Evolutionary conservation across 2,888 invertebrate species (phyloP), one percentile per base, ranked within the genome.

Genomic region (Therioaphis trifolii): DNA sequence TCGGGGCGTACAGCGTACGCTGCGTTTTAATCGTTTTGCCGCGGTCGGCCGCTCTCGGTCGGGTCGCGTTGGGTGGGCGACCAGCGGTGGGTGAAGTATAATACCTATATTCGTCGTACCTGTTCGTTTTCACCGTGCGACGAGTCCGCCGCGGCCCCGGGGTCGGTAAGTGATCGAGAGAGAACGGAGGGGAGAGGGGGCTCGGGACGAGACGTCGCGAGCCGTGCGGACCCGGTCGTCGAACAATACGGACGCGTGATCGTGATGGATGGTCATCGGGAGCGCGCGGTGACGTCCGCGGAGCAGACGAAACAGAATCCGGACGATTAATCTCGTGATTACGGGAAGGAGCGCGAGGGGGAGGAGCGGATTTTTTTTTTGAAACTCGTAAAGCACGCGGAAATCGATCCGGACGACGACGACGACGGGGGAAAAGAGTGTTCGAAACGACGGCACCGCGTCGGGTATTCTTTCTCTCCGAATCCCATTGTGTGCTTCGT

Each of bases 301-400:
- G 2, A 35, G 35, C 35, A 7, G 7, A n/a, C n/a, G 4, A 71
- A 71, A 35, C 3, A 71, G 68, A 68, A 68, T 40, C 40, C 40
- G 21, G 68, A 68, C 68, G 68, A 68, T 68, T 68, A 68, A 68
- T 68, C n/a, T n/a, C 68, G 68, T 68, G 40, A 68, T 68, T 68
- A 68, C 40, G 40, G 40, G 35, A 35, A 35, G 35, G 35, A 7
- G 35, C 3, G 35, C 4, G 35, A 35, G 35, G 35, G 35, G 35
- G 35, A 35, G 35, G 4, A 35, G 35, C 4, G 35, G 35, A 5
- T 35, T 5, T 3, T 5, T 35, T 35, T 35, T 40, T 68, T 68
- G 21, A 40, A 40, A 68, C 68, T 68, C 40, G 40, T 68, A 21
- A n/a, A n/a, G n/a, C 4, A 35, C 21, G 43, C 12, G 68, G 43